Conservation (phyloP, 2,888 invertebrate species). For the Agriopis leucophaearia region DNA sequence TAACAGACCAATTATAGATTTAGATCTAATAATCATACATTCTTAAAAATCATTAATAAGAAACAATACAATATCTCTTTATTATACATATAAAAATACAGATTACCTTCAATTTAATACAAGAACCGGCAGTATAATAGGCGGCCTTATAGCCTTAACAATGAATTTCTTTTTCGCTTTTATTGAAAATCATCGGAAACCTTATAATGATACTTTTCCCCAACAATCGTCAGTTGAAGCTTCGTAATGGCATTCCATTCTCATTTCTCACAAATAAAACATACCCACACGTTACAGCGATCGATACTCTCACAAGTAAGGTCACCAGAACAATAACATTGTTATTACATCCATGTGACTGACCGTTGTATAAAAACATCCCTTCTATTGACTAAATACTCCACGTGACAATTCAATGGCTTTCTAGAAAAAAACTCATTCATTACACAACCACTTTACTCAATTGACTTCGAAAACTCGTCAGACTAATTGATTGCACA, state of each 20-base stretch:
- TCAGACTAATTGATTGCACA: conserved; percentile 30
- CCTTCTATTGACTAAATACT: conserved; percentile 44
- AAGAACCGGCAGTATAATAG: too few species aligned
- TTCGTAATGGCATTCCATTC: conserved; percentile 29
- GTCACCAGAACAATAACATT: conserved; percentile 64
- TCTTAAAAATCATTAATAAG: not conserved
- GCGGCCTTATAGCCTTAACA: too few species aligned
- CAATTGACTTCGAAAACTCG: conserved; percentile 25
- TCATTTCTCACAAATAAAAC: conserved; percentile 33
- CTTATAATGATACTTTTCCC: conserved; percentile 9
- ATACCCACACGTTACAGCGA: conserved; percentile 16
- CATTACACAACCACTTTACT: conserved; percentile 29
- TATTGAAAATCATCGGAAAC: not conserved
- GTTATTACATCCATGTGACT: conserved; percentile 60
- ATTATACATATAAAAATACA: too few species aligned
- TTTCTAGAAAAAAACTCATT: conserved; percentile 37
- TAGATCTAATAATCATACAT: too few species aligned
- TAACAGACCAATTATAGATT: too few species aligned
- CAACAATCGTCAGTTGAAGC: conserved; percentile 15
- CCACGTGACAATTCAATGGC: conserved; percentile 43
- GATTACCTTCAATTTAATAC: too few species aligned
- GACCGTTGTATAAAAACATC: conserved; percentile 53
- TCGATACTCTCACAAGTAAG: conserved; percentile 45
- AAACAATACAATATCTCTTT: too few species aligned
- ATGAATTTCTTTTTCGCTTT: not conserved